Percentiles rank a stretch among this genome's conserved stretches.
Conservation (phyloP, 2,113 vertebrate genomes). For the Papio anubis region DNA sequence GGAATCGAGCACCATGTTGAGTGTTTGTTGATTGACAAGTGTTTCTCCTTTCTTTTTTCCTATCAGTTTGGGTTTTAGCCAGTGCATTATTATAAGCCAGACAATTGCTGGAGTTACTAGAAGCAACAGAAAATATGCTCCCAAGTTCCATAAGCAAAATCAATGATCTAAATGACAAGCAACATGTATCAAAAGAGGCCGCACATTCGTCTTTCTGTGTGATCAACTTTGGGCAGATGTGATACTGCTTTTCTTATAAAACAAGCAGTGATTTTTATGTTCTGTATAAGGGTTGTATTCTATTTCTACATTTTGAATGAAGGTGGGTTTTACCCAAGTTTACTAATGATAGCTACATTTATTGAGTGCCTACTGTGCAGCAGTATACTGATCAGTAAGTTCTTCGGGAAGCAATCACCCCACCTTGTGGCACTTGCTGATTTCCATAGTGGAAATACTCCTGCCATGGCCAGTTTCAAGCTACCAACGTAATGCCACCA, state of each 20-base stretch:
- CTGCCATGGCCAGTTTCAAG: background rate
- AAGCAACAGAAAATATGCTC: background rate
- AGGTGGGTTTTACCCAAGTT: background rate
- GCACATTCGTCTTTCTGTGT: slow-evolving; percentile 29
- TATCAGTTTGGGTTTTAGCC: background rate
- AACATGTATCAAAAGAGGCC: background rate
- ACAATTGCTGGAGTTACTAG: background rate
- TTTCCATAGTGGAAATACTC: background rate
- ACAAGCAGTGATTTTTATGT: slow-evolving; percentile 39
- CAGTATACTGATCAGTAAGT: background rate
- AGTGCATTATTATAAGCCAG: background rate
- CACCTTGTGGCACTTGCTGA: background rate
- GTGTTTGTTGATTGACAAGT: slow-evolving; percentile 17
- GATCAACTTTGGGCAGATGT: slow-evolving; percentile 42
- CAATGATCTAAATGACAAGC: slow-evolving; percentile 45
- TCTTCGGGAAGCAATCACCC: no score
- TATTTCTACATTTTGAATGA: slow-evolving; percentile 27
- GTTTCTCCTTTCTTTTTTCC: background rate
- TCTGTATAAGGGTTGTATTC: slow-evolving; percentile 22
- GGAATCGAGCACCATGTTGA: background rate
- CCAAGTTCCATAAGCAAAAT: slow-evolving; percentile 50
- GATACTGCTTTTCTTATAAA: slow-evolving; percentile 47
- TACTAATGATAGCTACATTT: background rate
- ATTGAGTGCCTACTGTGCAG: background rate
- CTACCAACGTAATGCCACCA: accelerated